phyloP scores from a whole-genome alignment of 2,797 vertebrate species.

The Crypturellus tataupa region DNA sequence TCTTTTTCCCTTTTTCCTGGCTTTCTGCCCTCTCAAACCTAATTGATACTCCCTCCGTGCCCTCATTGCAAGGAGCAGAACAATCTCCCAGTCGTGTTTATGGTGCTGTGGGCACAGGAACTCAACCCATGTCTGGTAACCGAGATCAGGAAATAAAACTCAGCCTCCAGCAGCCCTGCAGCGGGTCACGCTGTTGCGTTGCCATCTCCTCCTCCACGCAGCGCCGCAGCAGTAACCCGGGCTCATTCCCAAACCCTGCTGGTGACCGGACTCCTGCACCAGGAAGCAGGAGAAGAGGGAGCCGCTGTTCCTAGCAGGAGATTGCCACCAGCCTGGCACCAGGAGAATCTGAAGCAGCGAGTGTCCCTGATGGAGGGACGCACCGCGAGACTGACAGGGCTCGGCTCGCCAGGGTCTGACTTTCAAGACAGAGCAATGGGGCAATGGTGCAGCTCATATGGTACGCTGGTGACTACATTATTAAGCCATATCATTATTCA shows the following conservation, averaged over 20 bases:
- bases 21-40: not conserved
- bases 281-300: not conserved
- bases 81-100: not conserved
- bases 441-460: not conserved
- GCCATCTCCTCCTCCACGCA: not conserved
- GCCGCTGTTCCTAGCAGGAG: not conserved
- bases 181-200: rapidly evolving
- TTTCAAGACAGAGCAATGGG: not conserved
- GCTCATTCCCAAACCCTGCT: not conserved
- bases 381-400: not conserved
- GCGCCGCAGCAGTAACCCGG: not conserved
- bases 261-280: not conserved
- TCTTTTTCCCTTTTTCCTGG: not conserved
- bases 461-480: not conserved
- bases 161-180: not conserved
- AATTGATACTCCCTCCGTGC: not conserved
- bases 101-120: not conserved
- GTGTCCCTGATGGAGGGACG: not conserved
- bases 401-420: not conserved
- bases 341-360: not conserved
- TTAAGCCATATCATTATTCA: not conserved
- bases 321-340: not conserved
- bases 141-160: not conserved
- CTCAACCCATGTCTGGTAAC: rapidly evolving
- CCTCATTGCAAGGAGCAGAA: not conserved